Evolutionary conservation across 2,113 vertebrate species (phyloP), one percentile per base, ranked within the genome.

Genomic region (Lepisosteus oculatus): DNA sequence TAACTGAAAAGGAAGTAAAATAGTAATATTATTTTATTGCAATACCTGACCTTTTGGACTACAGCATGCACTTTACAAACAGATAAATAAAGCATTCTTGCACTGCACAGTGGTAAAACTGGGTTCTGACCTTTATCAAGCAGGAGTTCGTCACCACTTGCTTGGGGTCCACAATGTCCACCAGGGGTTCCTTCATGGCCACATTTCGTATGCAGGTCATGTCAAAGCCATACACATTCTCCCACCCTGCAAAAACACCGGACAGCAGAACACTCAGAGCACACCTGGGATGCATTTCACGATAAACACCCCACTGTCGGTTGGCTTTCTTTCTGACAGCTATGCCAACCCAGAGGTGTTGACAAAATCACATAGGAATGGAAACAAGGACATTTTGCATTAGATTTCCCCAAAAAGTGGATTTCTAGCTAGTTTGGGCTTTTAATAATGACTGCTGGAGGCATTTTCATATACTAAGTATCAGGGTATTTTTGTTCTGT

Each of bases 161-260:
- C 86, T 98, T 99, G 72, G 93, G 88, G 78, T 98, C 97, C 87
- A 99, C 97, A 6, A 96, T 92, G 76, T 99, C 97, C 90, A 98
- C 97, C 87, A 99, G 83, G 0, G 97, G 97, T 74, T 99, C 97
- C 91, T 91, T 98, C 89, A 98, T 96, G 77, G 97, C 97, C 70
- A 99, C 95, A 0, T 99, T 96, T 47, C 97, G 93, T 82, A 99
- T 98, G 77, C 97, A 99, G 75, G 95, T 98, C 97, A 99, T 99
- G 90, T 99, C 97, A 86, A 99, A 99, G 76, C 97, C 97, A 41
- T 99, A 99, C 63, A 99, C 97, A 2, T 98, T 98, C 88, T 99
- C 97, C 97, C 97, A 98, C 97, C 97, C 97, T 99, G 89, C 43
- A 67, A 4, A 64, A 62, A 82, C 5, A 85, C 56, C 64, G 75